A percentile compares a stretch with the other conserved stretches of the same genome.
Conservation (phyloP, 2,113 vertebrate genomes). For the Cervus canadensis region DNA sequence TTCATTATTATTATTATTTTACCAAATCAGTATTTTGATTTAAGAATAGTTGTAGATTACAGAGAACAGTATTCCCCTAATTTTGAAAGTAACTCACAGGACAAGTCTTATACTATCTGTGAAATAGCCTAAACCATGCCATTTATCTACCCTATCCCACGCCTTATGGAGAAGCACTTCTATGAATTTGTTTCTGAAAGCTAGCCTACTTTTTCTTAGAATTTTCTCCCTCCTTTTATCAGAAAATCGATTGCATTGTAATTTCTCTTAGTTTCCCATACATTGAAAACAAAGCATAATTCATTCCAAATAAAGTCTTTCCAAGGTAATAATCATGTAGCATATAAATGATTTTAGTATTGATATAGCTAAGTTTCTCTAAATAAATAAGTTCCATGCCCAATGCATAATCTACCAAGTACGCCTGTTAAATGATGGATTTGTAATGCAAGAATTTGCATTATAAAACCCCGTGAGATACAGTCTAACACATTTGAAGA, state of each 20-base stretch:
- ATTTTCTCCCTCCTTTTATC: neutral
- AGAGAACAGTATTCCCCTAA: neutral
- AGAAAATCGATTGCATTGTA: neutral
- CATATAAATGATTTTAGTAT: slow-evolving; percentile 40
- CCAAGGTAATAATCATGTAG: slow-evolving; percentile 9
- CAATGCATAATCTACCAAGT: neutral
- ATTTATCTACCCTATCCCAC: neutral
- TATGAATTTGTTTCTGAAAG: neutral
- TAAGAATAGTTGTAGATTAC: neutral
- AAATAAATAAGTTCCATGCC: slow-evolving; percentile 45
- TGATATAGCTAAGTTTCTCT: neutral
- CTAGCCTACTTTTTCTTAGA: neutral
- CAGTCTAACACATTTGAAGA: slow-evolving; percentile 65
- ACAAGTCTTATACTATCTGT: neutral
- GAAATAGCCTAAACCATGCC: neutral
- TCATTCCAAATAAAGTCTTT: slow-evolving; percentile 27
- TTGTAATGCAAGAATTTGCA: slow-evolving; percentile 54
- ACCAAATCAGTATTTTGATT: neutral
- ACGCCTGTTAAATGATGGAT: slow-evolving; percentile 17
- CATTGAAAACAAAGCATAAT: slow-evolving; percentile 42
- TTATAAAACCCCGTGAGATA: slow-evolving; percentile 63
- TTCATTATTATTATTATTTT: neutral
- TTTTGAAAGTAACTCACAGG: neutral
- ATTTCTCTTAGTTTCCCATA: neutral
- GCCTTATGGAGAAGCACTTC: neutral